Evolutionary conservation across 1,140 invertebrate species (phyloP), one percentile per base, ranked within the genome.

Genomic region (Babylonia areolata): DNA sequence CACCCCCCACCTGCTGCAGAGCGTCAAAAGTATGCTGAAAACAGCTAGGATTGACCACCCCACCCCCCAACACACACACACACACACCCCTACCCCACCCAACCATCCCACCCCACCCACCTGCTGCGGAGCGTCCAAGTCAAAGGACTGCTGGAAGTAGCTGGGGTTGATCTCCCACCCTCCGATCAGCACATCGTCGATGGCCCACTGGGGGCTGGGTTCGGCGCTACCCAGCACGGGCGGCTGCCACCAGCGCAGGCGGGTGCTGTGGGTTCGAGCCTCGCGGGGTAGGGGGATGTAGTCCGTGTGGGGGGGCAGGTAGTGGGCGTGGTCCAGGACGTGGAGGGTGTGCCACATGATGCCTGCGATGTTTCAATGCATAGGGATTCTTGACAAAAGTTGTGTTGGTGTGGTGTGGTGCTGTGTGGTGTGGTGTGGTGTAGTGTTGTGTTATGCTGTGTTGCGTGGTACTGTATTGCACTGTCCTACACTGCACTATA

Each of bases 171-270:
- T 94, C 87, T 95, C 94, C 11, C 89, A 91, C 1, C 94, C 94
- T 35, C 94, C 95, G 80, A 95, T 94, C 81, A 91, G 94, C 37
- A 95, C 92, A 89, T 95, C 90, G 87, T 95, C 95, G 15, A 95
- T 73, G 23, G 93, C 90, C 93, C 95, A 95, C 31, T 92, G 90
- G 31, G 93, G 92, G 11, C 11, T 89, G 86, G 31, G 90, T 84
- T 33, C 84, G 81, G 83, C 86, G 86, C 87, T 88, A 85, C 87
- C 89, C 85, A 82, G 88, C 71, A 91, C 37, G 2, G 91, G 75
- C 5, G 91, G 89, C 82, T 94, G 93, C 91, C 92, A 93, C 94
- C 94, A 95, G 75, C 94, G 91, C 23, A 95, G 88, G 11, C 90
- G 86, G 23, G 94, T 94, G 83, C 90, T 92, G 6, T 90, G 85